phyloP scores from a whole-genome alignment of 1,140 invertebrate genomes.

The Drosophila melanogaster region Release_6_plus_ISO1_MT NT_033779.5:88501-89000 shows the following conservation, averaged over 20 bases:
- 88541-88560: slow-evolving; percentile 33
- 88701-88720: slow-evolving; percentile 35
- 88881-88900: slow-evolving; percentile 65
- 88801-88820: slow-evolving; percentile 39
- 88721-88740: slow-evolving; percentile 70
- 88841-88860: slow-evolving; percentile 62
- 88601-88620: slow-evolving; percentile 61
- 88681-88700: slow-evolving; percentile 43
- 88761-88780: slow-evolving; percentile 35
- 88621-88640: slow-evolving; percentile 42
- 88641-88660: slow-evolving; percentile 59
- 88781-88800: slow-evolving; percentile 27
- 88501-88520: slow-evolving; percentile 44
- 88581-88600: slow-evolving; percentile 6
- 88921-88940: slow-evolving; percentile 50
- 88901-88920: slow-evolving; percentile 41
- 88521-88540: slow-evolving; percentile 32
- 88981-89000: slow-evolving; percentile 48
- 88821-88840: slow-evolving; percentile 75
- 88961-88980: slow-evolving; percentile 26
- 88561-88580: slow-evolving; percentile 44
- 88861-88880: slow-evolving; percentile 43
- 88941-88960: slow-evolving; percentile 59
- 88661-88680: slow-evolving; percentile 59
- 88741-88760: slow-evolving; percentile 15